phyloP scores from a whole-genome alignment of 2,888 invertebrate genomes.

The Yponomeuta malinellus region DNA sequence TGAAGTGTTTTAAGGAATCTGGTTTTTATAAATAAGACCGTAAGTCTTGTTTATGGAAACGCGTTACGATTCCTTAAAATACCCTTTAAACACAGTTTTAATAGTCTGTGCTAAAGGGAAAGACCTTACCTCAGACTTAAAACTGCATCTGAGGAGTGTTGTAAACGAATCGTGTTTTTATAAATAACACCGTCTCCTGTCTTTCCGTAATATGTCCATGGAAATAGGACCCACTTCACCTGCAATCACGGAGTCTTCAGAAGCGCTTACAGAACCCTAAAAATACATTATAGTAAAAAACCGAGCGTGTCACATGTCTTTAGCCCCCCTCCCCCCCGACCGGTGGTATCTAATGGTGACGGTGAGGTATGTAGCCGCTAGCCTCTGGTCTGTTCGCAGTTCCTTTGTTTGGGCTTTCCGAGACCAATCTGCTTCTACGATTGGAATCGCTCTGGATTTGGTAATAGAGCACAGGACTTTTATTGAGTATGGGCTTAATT shows the following conservation, averaged over 20 bases:
- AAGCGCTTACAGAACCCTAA: conserved; percentile 14
- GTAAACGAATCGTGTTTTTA: background rate
- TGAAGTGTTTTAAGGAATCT: no score
- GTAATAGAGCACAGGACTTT: no score
- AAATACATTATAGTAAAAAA: conserved; percentile 27
- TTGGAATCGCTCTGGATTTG: no score
- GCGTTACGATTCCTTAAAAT: no score
- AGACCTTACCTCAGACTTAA: no score
- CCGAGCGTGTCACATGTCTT: conserved; percentile 29
- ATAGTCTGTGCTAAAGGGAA: no score
- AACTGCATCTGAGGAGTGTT: no score
- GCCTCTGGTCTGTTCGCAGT: background rate
- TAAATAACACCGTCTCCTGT: background rate
- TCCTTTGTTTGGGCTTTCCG: conserved; percentile 16
- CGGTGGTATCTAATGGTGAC: conserved; percentile 22
- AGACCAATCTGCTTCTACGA: background rate
- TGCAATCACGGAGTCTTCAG: background rate
- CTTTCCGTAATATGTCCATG: background rate
- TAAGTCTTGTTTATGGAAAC: no score
- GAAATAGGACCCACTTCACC: background rate
- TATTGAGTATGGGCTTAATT: no score
- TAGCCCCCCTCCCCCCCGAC: conserved; percentile 18
- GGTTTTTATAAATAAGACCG: no score
- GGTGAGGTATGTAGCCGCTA: conserved; percentile 28
- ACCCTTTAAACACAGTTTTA: no score